These are phyloP conservation scores for Ptilorrhoa leucosticta DNA, from an alignment of 2,113 vertebrate genomes.

Conservation along the genomic window DNA sequence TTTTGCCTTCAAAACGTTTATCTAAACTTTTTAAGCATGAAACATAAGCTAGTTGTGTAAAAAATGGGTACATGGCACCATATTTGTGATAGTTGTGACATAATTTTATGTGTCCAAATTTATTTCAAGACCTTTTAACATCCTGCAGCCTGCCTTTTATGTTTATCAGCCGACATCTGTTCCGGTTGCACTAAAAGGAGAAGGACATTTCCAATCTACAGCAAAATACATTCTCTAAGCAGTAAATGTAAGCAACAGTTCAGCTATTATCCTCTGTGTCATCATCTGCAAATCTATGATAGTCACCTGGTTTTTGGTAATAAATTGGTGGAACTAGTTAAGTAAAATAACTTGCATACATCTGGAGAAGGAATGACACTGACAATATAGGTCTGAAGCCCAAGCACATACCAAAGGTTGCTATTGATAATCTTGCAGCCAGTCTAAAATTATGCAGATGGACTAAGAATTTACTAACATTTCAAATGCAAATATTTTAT, in stretches of 20 bases:
- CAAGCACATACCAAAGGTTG: neutral
- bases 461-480: neutral
- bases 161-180: neutral
- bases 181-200: neutral
- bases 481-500: neutral
- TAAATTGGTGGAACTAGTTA: neutral
- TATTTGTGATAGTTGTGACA: neutral
- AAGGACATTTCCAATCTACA: neutral
- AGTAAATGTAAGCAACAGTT: neutral
- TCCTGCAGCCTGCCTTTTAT: neutral
- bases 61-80: neutral
- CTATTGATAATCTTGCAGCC: neutral
- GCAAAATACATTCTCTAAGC: neutral
- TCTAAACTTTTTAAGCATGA: neutral
- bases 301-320: neutral
- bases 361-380: neutral
- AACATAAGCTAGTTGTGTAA: neutral
- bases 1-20: neutral
- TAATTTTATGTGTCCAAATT: neutral
- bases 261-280: neutral
- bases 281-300: neutral
- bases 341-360: neutral
- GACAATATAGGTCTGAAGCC: neutral
- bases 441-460: neutral
- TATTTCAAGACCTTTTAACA: conserved; percentile 10